These are phyloP conservation scores for Actenoides lindsayi DNA, from an alignment of 2,113 vertebrate species.

Conservation along the genomic window DNA sequence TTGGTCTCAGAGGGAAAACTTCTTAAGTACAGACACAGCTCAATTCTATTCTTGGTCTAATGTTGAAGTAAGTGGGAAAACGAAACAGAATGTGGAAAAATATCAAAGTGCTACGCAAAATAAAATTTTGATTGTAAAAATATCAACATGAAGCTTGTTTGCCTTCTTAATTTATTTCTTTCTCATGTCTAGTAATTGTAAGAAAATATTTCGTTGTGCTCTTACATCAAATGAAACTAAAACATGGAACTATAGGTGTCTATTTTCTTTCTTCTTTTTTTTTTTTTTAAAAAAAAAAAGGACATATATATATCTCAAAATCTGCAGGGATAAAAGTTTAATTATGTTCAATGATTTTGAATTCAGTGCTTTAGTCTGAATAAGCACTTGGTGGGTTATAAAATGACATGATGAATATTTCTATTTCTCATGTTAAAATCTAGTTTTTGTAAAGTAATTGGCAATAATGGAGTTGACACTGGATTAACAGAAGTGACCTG, in stretches of 20 bases:
- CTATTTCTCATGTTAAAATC: conserved; percentile 68
- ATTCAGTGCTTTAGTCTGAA: conserved; percentile 74
- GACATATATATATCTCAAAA: conserved; percentile 35
- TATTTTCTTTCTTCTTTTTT: background rate
- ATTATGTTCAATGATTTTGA: conserved; percentile 79
- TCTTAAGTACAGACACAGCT: background rate
- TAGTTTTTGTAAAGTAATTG: conserved; percentile 71
- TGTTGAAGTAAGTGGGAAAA: conserved; percentile 17
- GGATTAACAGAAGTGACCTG: conserved; percentile 71
- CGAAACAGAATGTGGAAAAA: background rate
- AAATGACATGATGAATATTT: conserved; percentile 71
- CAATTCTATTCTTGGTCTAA: conserved; percentile 36
- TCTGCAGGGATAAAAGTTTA: conserved; percentile 76
- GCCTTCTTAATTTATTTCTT: conserved; percentile 38
- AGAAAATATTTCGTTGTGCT: background rate
- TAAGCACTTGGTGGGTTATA: conserved; percentile 70
- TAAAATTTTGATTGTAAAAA: conserved; percentile 50
- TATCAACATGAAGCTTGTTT: conserved; percentile 13
- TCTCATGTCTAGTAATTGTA: conserved; percentile 8
- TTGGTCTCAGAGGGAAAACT: background rate
- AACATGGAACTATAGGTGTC: conserved; percentile 35
- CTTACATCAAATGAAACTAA: conserved; percentile 61
- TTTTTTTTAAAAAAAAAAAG: background rate
- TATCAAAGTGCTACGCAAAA: background rate
- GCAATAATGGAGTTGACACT: conserved; percentile 71